Evolutionary conservation across 2,888 invertebrate genomes (phyloP).

Genomic region (Stenoptilia bipunctidactyla): DNA sequence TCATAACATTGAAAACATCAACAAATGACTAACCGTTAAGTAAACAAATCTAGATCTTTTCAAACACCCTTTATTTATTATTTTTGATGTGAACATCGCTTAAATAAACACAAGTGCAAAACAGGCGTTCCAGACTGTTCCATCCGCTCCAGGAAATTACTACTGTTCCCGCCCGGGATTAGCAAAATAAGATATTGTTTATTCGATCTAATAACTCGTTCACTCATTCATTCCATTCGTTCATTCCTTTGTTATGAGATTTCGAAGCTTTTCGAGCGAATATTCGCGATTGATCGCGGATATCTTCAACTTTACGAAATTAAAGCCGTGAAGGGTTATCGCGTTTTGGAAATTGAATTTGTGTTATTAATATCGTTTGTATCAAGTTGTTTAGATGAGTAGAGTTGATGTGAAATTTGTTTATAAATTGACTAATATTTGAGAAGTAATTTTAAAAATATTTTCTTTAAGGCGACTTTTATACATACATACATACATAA

Average conservation of each 20-base stretch:
- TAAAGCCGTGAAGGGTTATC: slow-evolving; percentile 12
- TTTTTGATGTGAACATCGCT: not conserved
- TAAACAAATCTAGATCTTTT: not conserved
- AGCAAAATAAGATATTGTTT: slow-evolving; percentile 68
- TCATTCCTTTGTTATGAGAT: slow-evolving; percentile 47
- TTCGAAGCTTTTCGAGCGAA: slow-evolving; percentile 29
- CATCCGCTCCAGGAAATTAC: slow-evolving; percentile 68
- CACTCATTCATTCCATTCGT: slow-evolving; percentile 27
- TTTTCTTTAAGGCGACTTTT: too few relatives aligned
- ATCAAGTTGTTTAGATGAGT: too few relatives aligned
- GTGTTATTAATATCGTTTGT: too few relatives aligned
- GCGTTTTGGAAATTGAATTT: slow-evolving; percentile 18
- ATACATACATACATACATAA: too few relatives aligned
- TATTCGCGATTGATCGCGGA: slow-evolving; percentile 17
- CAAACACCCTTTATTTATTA: not conserved
- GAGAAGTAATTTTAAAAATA: too few relatives aligned
- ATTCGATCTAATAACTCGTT: slow-evolving; percentile 46
- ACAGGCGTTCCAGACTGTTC: slow-evolving; percentile 32
- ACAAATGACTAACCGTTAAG: too few relatives aligned
- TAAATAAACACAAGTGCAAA: slow-evolving; percentile 15
- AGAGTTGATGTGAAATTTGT: too few relatives aligned
- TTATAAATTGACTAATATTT: too few relatives aligned
- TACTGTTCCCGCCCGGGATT: slow-evolving; percentile 60
- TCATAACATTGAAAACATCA: too few relatives aligned
- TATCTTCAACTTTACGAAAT: not conserved